Percentiles rank a stretch among this genome's conserved stretches.
phyloP scores from a whole-genome alignment of 2,797 vertebrate genomes.

The Chiroxiphia lanceolata region DNA sequence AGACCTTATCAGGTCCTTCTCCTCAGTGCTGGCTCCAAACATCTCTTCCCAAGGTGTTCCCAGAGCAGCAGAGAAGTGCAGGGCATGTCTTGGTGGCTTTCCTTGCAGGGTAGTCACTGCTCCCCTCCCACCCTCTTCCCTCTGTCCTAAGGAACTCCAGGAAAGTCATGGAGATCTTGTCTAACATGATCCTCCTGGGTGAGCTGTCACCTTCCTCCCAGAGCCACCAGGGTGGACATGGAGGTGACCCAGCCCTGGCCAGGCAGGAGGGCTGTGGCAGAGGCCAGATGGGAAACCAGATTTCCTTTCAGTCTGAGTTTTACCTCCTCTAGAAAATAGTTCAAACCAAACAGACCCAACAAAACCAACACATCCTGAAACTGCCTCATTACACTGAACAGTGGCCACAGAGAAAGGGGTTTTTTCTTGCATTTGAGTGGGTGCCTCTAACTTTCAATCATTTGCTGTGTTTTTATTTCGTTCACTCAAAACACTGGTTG shows the following conservation, averaged over 20 bases:
- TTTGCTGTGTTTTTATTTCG: neutral
- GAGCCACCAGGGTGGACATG: neutral
- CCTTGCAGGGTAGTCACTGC: fast-evolving
- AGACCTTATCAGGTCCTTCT: neutral
- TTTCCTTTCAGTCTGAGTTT: neutral
- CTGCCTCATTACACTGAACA: neutral
- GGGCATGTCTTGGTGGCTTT: neutral
- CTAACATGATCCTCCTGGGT: neutral
- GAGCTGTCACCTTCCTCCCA: neutral
- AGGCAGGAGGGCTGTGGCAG: neutral
- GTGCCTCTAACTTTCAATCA: neutral
- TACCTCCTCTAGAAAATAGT: neutral
- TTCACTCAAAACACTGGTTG: neutral
- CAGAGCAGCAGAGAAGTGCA: neutral
- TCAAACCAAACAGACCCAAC: neutral
- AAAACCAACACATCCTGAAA: neutral
- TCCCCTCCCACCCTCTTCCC: neutral
- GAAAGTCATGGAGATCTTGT: neutral
- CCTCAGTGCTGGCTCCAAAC: neutral
- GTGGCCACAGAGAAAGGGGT: neutral
- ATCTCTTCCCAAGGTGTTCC: neutral
- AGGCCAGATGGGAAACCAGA: neutral
- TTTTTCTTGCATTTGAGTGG: neutral
- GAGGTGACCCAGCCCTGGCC: neutral
- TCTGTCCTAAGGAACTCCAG: neutral